Evolutionary conservation across 2,797 vertebrate genomes (phyloP), one percentile per base, ranked within the genome.

Genomic region (Calcarius lapponicus): DNA sequence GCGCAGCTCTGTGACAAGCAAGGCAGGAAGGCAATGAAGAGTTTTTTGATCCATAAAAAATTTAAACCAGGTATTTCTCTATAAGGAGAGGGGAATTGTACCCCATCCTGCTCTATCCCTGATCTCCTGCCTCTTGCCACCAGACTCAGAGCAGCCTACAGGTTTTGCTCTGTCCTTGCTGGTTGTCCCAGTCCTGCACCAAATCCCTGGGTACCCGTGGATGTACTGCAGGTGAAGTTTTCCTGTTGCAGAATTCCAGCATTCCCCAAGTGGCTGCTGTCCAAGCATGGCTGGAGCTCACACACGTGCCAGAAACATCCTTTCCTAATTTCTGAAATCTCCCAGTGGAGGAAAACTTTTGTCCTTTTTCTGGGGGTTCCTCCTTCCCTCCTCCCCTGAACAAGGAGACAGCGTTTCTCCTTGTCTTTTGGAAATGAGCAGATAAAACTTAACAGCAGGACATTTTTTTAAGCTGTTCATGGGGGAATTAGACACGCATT

Each of bases 401-500:
- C 73, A 84, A 90, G 83, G 73, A 95, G 94, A 90, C 45, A 22
- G 19, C 0, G 0, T 78, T 90, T 79, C 82, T 60, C 13, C 80
- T 93, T 92, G 67, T 85, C 74, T 67, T 60, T 94, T 78, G 86
- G 86, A 87, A 95, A 92, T 51, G 74, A 93, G 83, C 86, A 95
- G 86, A 92, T 96, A 88, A 89, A 90, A 93, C 84, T 86, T 75
- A 94, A 93, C 96, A 96, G 96, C 93, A 97, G 89, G 93, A 89
- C 92, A 4, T 79, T 94, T 93, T 93, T 92, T 91, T 72, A 92
- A 96, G 95, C 95, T 66, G 78, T 90, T 96, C 93, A 78, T 62
- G 89, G 92, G 95, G 86, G 93, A 97, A 96, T 96, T 95, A 96
- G 95, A 85, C 96, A 96, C 78, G 88, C 92, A 66, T 93, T 88